phyloP scores from a whole-genome alignment of 2,888 invertebrate genomes.

The Leptopilina drosophilae region DNA sequence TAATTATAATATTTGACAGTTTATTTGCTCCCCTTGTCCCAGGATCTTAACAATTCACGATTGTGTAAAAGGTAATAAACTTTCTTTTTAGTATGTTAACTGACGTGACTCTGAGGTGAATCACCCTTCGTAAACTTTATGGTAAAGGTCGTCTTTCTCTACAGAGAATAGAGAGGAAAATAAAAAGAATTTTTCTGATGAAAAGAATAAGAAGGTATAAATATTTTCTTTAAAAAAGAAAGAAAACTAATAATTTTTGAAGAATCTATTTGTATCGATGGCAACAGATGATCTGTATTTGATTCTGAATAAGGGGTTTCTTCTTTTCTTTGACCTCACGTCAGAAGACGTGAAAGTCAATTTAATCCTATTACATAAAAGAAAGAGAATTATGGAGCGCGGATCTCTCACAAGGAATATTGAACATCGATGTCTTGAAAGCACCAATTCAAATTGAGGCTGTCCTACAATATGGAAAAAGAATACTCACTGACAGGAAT shows the following conservation, averaged over 20 bases:
- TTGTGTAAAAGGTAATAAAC: no score
- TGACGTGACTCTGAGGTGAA: no score
- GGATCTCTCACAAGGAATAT: constrained; percentile 12
- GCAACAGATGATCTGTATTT: neutral
- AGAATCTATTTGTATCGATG: neutral
- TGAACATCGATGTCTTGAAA: constrained; percentile 23
- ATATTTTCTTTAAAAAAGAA: no score
- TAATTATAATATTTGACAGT: no score
- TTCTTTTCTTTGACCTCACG: neutral
- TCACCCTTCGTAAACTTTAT: no score
- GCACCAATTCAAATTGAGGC: constrained; percentile 15
- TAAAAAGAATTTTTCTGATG: no score
- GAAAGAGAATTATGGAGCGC: constrained; percentile 1
- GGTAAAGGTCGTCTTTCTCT: no score
- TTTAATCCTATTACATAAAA: constrained; percentile 34
- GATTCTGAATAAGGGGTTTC: neutral
- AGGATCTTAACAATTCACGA: no score
- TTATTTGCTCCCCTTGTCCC: no score
- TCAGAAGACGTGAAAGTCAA: constrained; percentile 2
- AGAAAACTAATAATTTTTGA: neutral
- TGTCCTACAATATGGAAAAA: neutral
- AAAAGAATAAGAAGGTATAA: no score
- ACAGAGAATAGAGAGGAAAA: no score
- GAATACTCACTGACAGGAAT: neutral
- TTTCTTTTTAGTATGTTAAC: no score